Base-by-base conservation (phyloP, 2,797 vertebrate species). In the Chromobotia macracanthus region DNA sequence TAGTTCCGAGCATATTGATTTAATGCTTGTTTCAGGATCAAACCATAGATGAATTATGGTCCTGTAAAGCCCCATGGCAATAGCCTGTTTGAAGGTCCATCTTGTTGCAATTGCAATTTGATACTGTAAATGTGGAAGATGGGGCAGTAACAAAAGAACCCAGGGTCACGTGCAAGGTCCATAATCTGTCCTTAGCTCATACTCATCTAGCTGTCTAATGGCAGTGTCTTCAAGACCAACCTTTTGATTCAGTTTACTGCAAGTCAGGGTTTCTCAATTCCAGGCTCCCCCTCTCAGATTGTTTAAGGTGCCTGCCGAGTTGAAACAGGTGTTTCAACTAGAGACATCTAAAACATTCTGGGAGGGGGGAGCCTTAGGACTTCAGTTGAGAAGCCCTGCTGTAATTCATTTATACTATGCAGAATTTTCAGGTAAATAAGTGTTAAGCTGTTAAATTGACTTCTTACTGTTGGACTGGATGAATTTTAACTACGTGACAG, bases 341-440 rank as follows among this genome's bases (percentile, higher is more conserved):
- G n/a, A 35, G 31, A 35, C 31, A 35, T 35, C 31, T 35, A n/a
- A 35, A 35, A 35, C 31, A 35, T 35, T 35, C 31, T 35, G 31
- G 31, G 6, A 6, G 31, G 31, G 31, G n/a, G n/a, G n/a, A n/a
- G n/a, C n/a, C 31, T 35, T 35, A 2, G 6, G 31, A 35, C 6
- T 35, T 2, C 2, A 35, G 38, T 38, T 38, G 5, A 6, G 8
- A 38, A 38, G 6, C 38, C 38, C 8, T 5, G 8, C 38, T 38
- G 38, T 31, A 61, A 56, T 50, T 78, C 9, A 28, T 77, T 38
- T 67, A 71, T 60, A 50, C 63, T 41, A 66, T 60, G 69, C 56
- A 66, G 60, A 41, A 46, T 55, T 72, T 61, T 64, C 72, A 71
- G 67, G 56, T 78, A 25, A 51, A 51, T 48, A 71, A 61, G 25